Conservation (phyloP, 2,113 vertebrate species). For the Platycercus adscitus region DNA sequence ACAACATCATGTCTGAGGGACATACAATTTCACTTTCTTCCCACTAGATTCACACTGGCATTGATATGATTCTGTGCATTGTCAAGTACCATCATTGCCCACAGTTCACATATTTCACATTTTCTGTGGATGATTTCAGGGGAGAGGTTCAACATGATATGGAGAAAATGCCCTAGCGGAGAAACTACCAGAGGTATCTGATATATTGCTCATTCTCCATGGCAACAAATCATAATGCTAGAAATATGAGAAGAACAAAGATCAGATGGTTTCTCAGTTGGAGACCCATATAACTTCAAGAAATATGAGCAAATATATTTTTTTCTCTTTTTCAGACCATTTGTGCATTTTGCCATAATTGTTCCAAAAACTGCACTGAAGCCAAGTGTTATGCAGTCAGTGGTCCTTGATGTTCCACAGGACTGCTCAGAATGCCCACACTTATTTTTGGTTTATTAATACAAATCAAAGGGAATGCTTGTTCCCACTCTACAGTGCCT, state of each 20-base stretch:
- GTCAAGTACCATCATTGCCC: neutral
- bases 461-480: slow-evolving; percentile 8
- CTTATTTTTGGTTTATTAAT: slow-evolving; percentile 15
- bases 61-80: accelerated
- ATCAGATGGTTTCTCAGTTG: neutral
- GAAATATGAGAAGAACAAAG: neutral
- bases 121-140: neutral
- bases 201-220: slow-evolving; percentile 29
- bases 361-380: neutral
- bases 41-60: neutral
- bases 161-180: neutral
- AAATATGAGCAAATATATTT: neutral
- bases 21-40: neutral
- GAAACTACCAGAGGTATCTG: neutral
- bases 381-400: neutral
- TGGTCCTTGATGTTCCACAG: neutral
- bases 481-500: neutral
- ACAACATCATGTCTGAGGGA: neutral
- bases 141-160: neutral
- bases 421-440: neutral
- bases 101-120: neutral
- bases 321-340: neutral
- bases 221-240: slow-evolving; percentile 55
- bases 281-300: neutral
- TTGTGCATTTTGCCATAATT: neutral